Evolutionary conservation across 2,113 vertebrate genomes (phyloP).

Genomic region (Alexandromys fortis): DNA sequence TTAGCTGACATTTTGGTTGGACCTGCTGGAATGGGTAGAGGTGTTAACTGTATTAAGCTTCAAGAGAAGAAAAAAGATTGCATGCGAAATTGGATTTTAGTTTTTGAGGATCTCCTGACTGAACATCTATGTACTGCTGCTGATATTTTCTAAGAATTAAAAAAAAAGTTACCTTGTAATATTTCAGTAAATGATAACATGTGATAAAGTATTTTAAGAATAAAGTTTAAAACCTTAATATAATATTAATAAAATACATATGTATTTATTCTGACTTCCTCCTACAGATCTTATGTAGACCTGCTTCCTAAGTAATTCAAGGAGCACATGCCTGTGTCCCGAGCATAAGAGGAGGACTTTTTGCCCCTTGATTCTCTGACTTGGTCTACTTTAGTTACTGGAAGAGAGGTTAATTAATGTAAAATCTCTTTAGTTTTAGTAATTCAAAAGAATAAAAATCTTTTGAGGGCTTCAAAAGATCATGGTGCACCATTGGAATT

Average conservation of each 20-base stretch:
- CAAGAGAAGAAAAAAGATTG: constrained; percentile 27
- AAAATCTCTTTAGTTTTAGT: constrained; percentile 67
- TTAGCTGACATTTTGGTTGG: constrained; percentile 48
- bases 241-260: constrained; percentile 45
- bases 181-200: constrained; percentile 32
- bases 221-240: constrained; percentile 48
- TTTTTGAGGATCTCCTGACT: background rate
- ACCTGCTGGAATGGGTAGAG: background rate
- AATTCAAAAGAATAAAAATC: constrained; percentile 60
- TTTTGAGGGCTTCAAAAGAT: constrained; percentile 69
- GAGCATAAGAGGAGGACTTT: constrained; percentile 11
- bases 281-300: constrained; percentile 49
- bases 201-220: constrained; percentile 28
- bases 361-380: background rate
- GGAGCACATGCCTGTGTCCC: background rate
- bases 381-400: constrained; percentile 45
- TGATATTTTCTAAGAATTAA: constrained; percentile 26
- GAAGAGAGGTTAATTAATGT: constrained; percentile 65
- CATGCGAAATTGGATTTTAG: constrained; percentile 18
- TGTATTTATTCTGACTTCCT: constrained; percentile 19
- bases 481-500: constrained; percentile 71
- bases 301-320: constrained; percentile 22
- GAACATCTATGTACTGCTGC: background rate
- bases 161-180: constrained; percentile 26
- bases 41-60: constrained; percentile 21